Conservation (phyloP, 2,113 vertebrate species). For the Lipophrys pholis region DNA sequence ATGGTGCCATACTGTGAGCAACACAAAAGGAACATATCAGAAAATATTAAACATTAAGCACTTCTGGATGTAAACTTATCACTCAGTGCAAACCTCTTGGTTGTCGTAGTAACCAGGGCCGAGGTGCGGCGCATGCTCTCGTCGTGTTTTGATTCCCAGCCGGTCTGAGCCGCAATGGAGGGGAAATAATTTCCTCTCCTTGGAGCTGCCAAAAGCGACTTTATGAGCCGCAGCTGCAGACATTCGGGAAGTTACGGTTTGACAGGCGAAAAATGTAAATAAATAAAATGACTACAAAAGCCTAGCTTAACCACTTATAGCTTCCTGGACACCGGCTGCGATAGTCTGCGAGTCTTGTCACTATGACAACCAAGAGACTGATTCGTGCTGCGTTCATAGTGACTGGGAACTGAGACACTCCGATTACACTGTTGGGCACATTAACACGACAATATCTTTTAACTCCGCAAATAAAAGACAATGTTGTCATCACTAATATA, state of each 20-base stretch:
- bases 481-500: too few species aligned
- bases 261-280: too few species aligned
- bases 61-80: too few species aligned
- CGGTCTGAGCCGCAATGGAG: slow-evolving; percentile 60
- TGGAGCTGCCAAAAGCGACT: slow-evolving; percentile 81
- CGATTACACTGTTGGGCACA: too few species aligned
- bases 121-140: slow-evolving; percentile 32
- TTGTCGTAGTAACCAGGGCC: slow-evolving; percentile 86
- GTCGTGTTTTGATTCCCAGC: slow-evolving; percentile 71
- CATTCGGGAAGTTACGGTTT: background rate
- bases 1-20: slow-evolving; percentile 77
- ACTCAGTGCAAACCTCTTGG: slow-evolving; percentile 70
- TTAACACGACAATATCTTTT: too few species aligned
- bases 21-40: background rate
- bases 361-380: too few species aligned
- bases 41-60: too few species aligned
- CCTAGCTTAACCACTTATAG: background rate
- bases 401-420: too few species aligned
- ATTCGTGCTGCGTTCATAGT: too few species aligned
- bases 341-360: background rate
- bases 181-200: slow-evolving; percentile 82
- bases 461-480: too few species aligned
- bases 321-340: background rate
- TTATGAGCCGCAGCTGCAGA: background rate
- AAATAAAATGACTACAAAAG: background rate